Conservation (phyloP, 2,113 vertebrate genomes). For the Columba janthina region DNA sequence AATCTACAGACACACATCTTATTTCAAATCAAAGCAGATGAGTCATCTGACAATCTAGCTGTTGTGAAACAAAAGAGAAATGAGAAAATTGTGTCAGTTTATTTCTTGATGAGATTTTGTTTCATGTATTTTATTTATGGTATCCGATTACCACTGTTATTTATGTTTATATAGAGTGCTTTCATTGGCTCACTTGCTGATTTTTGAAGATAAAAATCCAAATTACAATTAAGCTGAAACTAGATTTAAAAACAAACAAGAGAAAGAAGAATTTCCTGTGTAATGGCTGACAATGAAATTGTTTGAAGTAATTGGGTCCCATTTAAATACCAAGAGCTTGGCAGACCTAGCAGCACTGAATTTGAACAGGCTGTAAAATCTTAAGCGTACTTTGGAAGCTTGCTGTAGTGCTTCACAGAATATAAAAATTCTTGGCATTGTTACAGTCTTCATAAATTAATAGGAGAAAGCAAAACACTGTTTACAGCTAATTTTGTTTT, state of each 20-base stretch:
- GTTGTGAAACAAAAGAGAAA: slow-evolving; percentile 32
- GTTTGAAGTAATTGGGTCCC: slow-evolving; percentile 32
- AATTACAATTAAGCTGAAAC: slow-evolving; percentile 44
- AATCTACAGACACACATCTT: background rate
- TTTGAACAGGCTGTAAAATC: slow-evolving; percentile 53
- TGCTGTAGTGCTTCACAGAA: background rate
- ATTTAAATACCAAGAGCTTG: slow-evolving; percentile 43
- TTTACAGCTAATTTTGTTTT: background rate
- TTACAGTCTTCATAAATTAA: slow-evolving; percentile 32
- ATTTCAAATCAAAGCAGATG: slow-evolving; percentile 29
- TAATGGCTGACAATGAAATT: slow-evolving; percentile 32
- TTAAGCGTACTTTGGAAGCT: background rate
- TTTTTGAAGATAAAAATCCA: slow-evolving; percentile 14
- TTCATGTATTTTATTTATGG: background rate
- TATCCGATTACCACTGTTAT: slow-evolving; percentile 38
- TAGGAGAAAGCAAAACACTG: background rate
- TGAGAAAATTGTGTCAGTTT: slow-evolving; percentile 21
- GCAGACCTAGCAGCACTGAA: background rate
- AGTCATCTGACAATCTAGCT: slow-evolving; percentile 22
- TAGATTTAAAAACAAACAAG: slow-evolving; percentile 43
- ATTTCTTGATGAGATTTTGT: slow-evolving; percentile 38
- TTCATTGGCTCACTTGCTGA: slow-evolving; percentile 21
- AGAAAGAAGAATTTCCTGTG: slow-evolving; percentile 37
- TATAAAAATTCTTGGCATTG: slow-evolving; percentile 22
- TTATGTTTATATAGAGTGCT: slow-evolving; percentile 14